These are phyloP conservation scores for Lymantria dispar DNA, from an alignment of 2,888 invertebrate species.

Conservation along the genomic window DNA sequence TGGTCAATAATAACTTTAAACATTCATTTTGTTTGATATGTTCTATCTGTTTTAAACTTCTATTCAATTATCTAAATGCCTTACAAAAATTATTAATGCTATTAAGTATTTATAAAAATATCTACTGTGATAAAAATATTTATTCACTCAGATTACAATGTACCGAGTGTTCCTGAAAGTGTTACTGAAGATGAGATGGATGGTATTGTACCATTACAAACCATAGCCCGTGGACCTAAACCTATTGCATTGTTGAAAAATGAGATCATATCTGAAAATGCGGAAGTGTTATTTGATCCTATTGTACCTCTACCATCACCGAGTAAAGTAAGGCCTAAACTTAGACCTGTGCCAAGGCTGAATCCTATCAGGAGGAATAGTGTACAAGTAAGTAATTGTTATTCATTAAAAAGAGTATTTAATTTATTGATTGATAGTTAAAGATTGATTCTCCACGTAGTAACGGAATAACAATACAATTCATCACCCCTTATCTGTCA, in stretches of 20 bases:
- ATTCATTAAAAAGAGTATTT: not conserved
- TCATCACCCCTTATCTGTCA: too few relatives aligned
- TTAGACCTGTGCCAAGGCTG: slow-evolving; percentile 86
- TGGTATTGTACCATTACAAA: slow-evolving; percentile 67
- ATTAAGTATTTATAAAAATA: too few relatives aligned
- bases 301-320: slow-evolving; percentile 81
- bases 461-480: too few relatives aligned
- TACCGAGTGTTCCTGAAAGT: slow-evolving; percentile 60
- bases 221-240: slow-evolving; percentile 48
- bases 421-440: too few relatives aligned
- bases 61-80: too few relatives aligned
- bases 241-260: slow-evolving; percentile 64
- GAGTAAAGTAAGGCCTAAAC: slow-evolving; percentile 85
- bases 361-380: slow-evolving; percentile 85
- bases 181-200: slow-evolving; percentile 58
- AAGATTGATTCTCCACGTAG: too few relatives aligned
- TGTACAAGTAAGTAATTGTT: slow-evolving; percentile 63
- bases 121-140: not conserved
- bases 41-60: too few relatives aligned
- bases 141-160: slow-evolving; percentile 49
- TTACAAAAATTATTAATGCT: too few relatives aligned
- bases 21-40: too few relatives aligned
- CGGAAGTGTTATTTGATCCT: slow-evolving; percentile 73
- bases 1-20: too few relatives aligned
- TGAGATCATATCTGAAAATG: slow-evolving; percentile 73